Conservation (phyloP, 2,888 invertebrate genomes). For the Eremobia ochroleuca region DNA sequence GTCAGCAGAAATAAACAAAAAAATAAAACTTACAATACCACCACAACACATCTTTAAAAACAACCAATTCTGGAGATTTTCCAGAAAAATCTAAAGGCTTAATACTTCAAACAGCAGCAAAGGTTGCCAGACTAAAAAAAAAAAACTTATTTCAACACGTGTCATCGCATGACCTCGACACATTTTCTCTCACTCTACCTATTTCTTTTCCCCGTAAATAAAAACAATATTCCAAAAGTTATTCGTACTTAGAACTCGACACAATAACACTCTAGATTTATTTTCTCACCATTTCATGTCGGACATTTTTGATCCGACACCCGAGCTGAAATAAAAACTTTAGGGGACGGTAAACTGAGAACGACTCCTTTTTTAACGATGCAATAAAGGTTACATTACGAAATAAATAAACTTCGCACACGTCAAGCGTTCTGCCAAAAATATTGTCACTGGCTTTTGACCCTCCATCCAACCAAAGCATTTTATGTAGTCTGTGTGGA, state of each 20-base stretch:
- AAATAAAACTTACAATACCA: neutral
- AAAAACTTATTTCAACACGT: neutral
- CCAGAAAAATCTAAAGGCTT: neutral
- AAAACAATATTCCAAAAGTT: constrained; percentile 18
- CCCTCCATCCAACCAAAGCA: constrained; percentile 8
- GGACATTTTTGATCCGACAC: constrained; percentile 51
- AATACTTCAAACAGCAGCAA: neutral
- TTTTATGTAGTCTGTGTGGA: constrained; percentile 44
- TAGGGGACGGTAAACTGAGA: constrained; percentile 48
- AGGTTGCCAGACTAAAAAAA: constrained; percentile 2
- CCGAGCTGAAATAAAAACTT: constrained; percentile 53
- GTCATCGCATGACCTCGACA: neutral
- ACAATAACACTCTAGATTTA: constrained; percentile 42
- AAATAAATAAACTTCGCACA: constrained; percentile 44
- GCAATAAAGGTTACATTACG: constrained; percentile 57
- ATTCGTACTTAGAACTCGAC: constrained; percentile 8
- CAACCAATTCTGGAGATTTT: neutral
- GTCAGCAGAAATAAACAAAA: neutral
- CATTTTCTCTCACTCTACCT: neutral
- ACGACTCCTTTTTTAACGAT: constrained; percentile 58
- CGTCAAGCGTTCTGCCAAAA: constrained; percentile 15
- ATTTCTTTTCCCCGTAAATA: neutral
- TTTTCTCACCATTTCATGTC: constrained; percentile 28
- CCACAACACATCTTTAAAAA: neutral
- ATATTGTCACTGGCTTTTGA: constrained; percentile 27